Conservation (phyloP, 2,888 invertebrate species). For the Pristionchus maxplancki region DNA sequence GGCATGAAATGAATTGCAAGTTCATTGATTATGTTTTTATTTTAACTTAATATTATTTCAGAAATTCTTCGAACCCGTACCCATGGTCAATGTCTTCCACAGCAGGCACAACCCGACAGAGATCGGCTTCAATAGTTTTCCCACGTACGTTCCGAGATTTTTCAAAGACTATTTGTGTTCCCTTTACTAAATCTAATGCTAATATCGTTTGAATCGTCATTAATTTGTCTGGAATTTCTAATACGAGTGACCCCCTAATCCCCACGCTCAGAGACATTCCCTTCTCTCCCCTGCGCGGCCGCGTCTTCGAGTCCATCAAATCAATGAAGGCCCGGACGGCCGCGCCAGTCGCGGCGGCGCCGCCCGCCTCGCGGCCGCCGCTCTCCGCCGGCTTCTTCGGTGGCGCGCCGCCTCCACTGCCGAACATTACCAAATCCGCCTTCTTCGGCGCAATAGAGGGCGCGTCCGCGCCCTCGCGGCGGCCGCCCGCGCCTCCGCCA, state of each 20-base stretch:
- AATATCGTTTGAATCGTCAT: background rate
- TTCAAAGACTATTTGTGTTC: background rate
- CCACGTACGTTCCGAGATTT: constrained; percentile 11
- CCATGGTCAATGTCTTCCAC: constrained; percentile 29
- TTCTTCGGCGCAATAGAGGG: constrained; percentile 14
- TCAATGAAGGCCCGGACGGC: background rate
- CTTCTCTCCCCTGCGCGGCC: background rate
- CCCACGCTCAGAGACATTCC: constrained; percentile 18
- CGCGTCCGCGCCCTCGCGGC: background rate
- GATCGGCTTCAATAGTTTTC: background rate
- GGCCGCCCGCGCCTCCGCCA: background rate
- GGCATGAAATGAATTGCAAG: too few relatives aligned
- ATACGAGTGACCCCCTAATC: background rate
- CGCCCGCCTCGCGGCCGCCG: background rate
- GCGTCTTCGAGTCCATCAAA: background rate
- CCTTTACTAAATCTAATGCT: background rate
- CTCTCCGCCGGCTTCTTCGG: constrained; percentile 20
- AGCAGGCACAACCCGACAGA: constrained; percentile 35
- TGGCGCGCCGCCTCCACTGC: background rate
- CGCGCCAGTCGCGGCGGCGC: background rate
- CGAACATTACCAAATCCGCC: background rate
- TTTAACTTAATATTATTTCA: constrained; percentile 22
- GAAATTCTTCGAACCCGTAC: constrained; percentile 11
- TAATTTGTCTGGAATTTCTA: background rate
- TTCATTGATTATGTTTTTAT: too few relatives aligned